phyloP scores from a whole-genome alignment of 2,888 invertebrate genomes.

The Orthosia cruda region DNA sequence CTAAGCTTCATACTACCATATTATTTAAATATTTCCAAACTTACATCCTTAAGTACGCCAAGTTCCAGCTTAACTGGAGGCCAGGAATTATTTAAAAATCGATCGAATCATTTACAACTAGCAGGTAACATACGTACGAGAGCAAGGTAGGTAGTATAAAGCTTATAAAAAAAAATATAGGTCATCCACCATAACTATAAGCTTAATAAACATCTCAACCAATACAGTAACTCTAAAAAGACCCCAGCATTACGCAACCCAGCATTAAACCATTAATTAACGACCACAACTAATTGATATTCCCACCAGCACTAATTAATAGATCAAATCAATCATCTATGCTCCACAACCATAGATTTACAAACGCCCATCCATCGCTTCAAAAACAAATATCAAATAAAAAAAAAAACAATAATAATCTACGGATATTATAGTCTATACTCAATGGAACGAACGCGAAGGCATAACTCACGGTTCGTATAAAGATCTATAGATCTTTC shows the following conservation, averaged over 20 bases:
- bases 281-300: conserved; percentile 41
- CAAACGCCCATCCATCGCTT: conserved; percentile 29
- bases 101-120: too few species aligned
- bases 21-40: too few species aligned
- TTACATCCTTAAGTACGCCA: too few species aligned
- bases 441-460: conserved; percentile 80
- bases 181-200: not conserved
- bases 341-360: conserved; percentile 1
- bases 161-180: not conserved
- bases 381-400: conserved; percentile 61
- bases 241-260: conserved; percentile 6
- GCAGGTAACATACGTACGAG: too few species aligned
- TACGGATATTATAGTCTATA: conserved; percentile 60
- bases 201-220: not conserved
- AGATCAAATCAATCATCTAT: conserved; percentile 42
- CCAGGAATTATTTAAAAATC: too few species aligned
- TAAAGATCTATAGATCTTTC: conserved; percentile 89
- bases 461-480: conserved; percentile 87
- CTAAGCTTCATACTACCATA: too few species aligned
- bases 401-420: conserved; percentile 68
- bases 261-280: conserved; percentile 16
- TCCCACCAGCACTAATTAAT: conserved; percentile 49
- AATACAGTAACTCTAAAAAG: not conserved
- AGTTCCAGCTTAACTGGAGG: too few species aligned
- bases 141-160: too few species aligned